Evolutionary conservation across 1,140 invertebrate species (phyloP).

Genomic region (Asbolus verrucosus): DNA sequence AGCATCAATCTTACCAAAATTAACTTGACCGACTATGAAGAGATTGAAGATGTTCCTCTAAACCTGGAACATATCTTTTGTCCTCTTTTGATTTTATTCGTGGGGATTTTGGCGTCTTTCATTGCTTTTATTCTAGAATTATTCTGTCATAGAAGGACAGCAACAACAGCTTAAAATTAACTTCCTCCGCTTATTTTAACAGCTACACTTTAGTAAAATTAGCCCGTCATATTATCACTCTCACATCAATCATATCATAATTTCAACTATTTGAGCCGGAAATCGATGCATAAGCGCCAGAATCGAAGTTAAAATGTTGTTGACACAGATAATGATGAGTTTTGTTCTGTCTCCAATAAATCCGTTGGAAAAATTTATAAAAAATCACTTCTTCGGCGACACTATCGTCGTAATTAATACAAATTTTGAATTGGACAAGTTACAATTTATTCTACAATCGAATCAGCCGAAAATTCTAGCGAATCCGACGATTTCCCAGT

Average conservation of each 20-base stretch:
- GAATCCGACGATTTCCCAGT: no score
- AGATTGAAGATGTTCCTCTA: not conserved
- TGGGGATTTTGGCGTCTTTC: not conserved
- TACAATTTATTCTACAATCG: not conserved
- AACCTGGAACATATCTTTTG: not conserved
- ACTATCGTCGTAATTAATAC: conserved; percentile 3
- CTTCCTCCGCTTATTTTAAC: no score
- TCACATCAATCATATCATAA: no score
- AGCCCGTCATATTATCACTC: not conserved
- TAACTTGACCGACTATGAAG: no score
- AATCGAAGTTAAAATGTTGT: no score
- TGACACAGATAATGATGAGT: no score
- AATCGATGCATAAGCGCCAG: no score
- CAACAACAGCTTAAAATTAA: not conserved
- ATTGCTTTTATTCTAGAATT: not conserved
- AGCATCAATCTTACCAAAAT: not conserved
- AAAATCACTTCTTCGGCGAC: not conserved
- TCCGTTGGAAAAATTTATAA: no score
- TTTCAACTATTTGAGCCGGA: no score
- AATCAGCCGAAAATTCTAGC: not conserved
- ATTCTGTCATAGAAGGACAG: not conserved
- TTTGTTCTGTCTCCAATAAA: no score
- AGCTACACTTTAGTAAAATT: no score
- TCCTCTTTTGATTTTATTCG: not conserved
- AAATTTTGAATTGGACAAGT: not conserved